Evolutionary conservation across 1,140 invertebrate genomes (phyloP), one percentile per base, ranked within the genome.

Genomic region (Drosophila ficusphila): DNA sequence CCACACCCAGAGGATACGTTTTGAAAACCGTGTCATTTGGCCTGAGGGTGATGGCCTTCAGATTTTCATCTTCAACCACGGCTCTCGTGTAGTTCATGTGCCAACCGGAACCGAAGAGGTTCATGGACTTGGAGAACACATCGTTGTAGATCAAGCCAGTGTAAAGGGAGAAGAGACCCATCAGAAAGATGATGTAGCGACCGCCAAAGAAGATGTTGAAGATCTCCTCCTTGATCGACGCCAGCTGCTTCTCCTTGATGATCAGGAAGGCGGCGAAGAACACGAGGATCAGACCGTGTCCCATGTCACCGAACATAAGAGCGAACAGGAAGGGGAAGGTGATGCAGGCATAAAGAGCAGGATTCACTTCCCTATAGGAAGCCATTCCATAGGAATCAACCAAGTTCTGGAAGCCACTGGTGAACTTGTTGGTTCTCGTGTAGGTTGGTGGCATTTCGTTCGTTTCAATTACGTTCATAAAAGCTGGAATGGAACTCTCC

Each of bases 281-380:
- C 1, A 95, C 91, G 93, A 98, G 94, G 42, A 98, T 95, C 0
- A 95, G 12, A 16, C 97, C 98, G 91, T 99, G 98, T 2, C 98
- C 98, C 76, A 96, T 92, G 92, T 99, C 98, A 41, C 98, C 98
- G 92, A 99, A 99, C 98, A 99, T 99, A 75, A 99, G 95, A 54
- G 96, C 97, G 92, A 99, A 99, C 36, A 99, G 92, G 93, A 99
- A 99, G 19, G 98, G 98, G 92, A 99, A 99, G 0, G 98, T 98
- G 53, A 99, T 98, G 79, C 98, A 98, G 0, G 98, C 98, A 5
- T 94, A 91, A 0, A 90, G 48, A 90, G 81, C 93, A 73, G 36
- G 92, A 90, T 93, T 99, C 97, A 97, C 96, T 93, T 99, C 99
- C 53, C 97, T 93, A 91, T 99, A 99, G 6, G 95, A 95, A 16